Evolutionary conservation across 2,888 invertebrate species (phyloP).

Genomic region (Eurois occulta): DNA sequence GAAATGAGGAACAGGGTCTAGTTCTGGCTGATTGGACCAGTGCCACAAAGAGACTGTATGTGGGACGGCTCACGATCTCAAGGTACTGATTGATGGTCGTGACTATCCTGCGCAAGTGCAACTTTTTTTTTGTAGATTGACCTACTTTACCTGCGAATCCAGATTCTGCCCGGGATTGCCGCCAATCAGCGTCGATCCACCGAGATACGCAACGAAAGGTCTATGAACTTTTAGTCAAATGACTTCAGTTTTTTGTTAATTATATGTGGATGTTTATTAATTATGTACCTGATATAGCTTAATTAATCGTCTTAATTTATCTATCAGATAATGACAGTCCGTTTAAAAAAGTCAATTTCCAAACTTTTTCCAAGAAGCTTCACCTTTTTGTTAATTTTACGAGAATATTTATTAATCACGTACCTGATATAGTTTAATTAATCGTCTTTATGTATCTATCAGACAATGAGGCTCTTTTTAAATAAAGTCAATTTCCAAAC

Average conservation of each 20-base stretch:
- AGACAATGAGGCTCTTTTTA: not conserved
- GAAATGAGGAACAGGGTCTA: not conserved
- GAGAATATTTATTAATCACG: not conserved
- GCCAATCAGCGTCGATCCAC: not conserved
- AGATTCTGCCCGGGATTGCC: not conserved
- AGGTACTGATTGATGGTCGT: constrained; percentile 8
- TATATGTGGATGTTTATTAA: not conserved
- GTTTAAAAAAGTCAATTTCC: not conserved
- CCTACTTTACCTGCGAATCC: not conserved
- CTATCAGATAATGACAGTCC: not conserved
- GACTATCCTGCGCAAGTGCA: constrained; percentile 5
- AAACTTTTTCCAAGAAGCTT: not conserved
- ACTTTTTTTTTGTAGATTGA: not conserved
- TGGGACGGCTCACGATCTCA: not conserved
- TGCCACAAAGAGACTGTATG: not conserved
- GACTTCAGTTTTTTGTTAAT: not conserved
- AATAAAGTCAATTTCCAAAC: too few species aligned
- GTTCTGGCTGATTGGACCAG: not conserved
- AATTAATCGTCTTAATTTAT: not conserved
- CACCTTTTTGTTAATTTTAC: not conserved
- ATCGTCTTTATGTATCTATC: not conserved
- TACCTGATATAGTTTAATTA: not conserved
- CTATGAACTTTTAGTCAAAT: constrained; percentile 6
- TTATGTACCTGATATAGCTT: not conserved
- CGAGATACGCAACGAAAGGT: not conserved